phyloP scores from a whole-genome alignment of 1,140 invertebrate genomes.

The Trachelipus rathkii region DNA sequence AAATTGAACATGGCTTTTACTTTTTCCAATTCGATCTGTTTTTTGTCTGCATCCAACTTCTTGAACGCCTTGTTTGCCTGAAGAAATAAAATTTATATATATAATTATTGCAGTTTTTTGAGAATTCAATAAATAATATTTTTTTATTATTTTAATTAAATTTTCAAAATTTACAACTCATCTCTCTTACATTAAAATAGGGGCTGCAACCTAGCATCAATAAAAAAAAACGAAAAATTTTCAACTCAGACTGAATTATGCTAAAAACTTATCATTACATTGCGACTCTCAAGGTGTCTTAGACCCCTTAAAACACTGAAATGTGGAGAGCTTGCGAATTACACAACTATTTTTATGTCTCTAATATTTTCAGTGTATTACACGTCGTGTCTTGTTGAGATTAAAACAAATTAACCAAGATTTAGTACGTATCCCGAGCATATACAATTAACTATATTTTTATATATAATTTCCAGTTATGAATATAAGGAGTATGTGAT shows the following conservation, averaged over 20 bases:
- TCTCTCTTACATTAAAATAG: no score
- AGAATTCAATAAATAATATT: no score
- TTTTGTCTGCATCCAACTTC: constrained; percentile 92
- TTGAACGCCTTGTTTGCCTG: constrained; percentile 92
- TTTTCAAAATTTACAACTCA: not conserved
- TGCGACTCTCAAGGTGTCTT: no score
- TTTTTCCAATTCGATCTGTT: constrained; percentile 93
- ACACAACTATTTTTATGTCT: not conserved
- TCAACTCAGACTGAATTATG: not conserved
- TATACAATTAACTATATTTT: no score
- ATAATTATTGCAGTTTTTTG: not conserved
- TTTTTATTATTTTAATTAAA: no score
- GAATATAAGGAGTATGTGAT: no score
- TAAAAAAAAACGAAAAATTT: not conserved
- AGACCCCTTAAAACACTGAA: not conserved
- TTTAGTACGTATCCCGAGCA: no score
- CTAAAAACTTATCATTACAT: not conserved
- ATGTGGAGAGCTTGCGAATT: not conserved
- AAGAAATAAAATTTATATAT: constrained; percentile 21
- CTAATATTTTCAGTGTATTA: no score
- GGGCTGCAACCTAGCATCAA: no score
- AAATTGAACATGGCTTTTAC: constrained; percentile 90
- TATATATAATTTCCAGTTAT: no score
- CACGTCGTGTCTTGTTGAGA: no score
- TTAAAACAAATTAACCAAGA: no score